Evolutionary conservation across 2,888 invertebrate species (phyloP), one percentile per base, ranked within the genome.

Genomic region (Phragmatobia fuliginosa): DNA sequence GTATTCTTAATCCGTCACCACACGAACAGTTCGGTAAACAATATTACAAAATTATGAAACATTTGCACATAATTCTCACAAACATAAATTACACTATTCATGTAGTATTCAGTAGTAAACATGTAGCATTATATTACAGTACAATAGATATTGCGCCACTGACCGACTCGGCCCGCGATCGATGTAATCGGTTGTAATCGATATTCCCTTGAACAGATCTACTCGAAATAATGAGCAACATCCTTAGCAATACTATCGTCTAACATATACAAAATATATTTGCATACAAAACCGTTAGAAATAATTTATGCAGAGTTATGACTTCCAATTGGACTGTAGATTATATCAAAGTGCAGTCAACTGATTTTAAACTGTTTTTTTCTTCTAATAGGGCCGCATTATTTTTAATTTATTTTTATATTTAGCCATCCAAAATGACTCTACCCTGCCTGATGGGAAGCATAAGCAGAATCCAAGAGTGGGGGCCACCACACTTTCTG

Each of bases 151-250:
- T 82, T 82, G 75, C 83, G 66, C 67, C 71, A 83, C 73, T 65
- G 41, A 33, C 70, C 76, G 84, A 74, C 70, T 71, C 80, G 78
- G 79, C 76, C 38, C 49, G 71, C 76, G 77, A 81, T 84, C 79
- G 72, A 74, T 78, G 60, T 83, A 77, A 82, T 77, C 77, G 69
- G 66, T 62, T 78, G 78, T 87, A 88, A 87, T 86, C 80, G 84
- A 83, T 85, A 83, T 84, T 78, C 77, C 88, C 88, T 88, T 88
- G 88, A 88, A 87, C 84, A 73, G 75, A 62, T 75, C 83, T 86
- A 81, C 80, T 82, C 74, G 87, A 87, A 87, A 86, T 88, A 88
- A 88, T 88, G 52, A 83, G 63, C 77, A 59, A 76, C 83, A 88
- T 88, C 88, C 89, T 86, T 73, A 78, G 67, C 65, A 38, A 66